These are phyloP conservation scores for Ceratothoa steindachneri DNA, from an alignment of 2,888 invertebrate genomes.

Conservation along the genomic window DNA sequence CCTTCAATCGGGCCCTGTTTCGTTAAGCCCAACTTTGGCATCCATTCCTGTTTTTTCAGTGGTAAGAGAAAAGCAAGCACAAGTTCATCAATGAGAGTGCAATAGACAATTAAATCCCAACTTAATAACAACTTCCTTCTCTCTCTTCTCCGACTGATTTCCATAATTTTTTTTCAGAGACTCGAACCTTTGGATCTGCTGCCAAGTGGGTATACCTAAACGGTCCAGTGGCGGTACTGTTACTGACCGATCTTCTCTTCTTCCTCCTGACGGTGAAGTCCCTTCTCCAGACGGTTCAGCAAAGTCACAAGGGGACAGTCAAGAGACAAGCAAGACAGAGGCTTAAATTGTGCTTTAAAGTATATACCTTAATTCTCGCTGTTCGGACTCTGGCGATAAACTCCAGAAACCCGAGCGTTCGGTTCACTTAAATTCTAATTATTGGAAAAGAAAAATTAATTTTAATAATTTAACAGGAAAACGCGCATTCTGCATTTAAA, in stretches of 20 bases:
- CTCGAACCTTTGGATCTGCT: conserved; percentile 13
- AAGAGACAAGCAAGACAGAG: conserved; percentile 40
- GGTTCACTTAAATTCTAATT: no score
- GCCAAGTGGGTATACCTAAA: conserved; percentile 47
- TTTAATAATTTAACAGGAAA: no score
- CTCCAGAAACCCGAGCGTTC: no score
- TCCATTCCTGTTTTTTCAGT: conserved; percentile 46
- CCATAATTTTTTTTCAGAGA: neutral
- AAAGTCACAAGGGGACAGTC: conserved; percentile 44
- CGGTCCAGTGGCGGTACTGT: conserved; percentile 44
- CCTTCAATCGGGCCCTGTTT: conserved; percentile 45
- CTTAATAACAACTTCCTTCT: no score
- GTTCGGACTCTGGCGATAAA: neutral
- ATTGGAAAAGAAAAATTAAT: neutral
- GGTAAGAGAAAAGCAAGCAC: no score
- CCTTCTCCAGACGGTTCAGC: conserved; percentile 41
- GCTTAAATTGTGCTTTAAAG: conserved; percentile 43
- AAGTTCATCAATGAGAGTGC: neutral
- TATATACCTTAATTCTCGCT: neutral
- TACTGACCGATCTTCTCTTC: conserved; percentile 40
- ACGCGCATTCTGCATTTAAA: no score
- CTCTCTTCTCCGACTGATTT: no score
- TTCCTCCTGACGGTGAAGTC: conserved; percentile 46
- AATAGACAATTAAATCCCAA: no score
- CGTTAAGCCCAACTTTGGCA: conserved; percentile 47